Percentiles rank a stretch among this genome's conserved stretches.
phyloP scores from a whole-genome alignment of 2,113 vertebrate genomes.

The Otus sunia region DNA sequence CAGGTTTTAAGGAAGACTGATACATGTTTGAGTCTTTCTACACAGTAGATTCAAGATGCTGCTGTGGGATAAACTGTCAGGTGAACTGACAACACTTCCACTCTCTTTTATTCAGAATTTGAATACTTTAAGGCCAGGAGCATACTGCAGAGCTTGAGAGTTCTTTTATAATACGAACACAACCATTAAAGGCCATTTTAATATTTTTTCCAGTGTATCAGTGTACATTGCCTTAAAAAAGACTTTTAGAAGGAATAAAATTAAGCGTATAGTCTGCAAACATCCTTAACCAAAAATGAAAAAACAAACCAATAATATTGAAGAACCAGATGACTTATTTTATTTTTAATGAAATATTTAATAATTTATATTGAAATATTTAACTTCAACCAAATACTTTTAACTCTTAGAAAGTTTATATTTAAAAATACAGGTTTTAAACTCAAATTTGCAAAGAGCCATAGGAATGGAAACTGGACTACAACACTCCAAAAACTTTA shows the following conservation, averaged over 20 bases:
- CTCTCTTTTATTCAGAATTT: background rate
- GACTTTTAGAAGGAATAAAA: background rate
- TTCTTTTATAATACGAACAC: background rate
- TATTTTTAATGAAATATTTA: background rate
- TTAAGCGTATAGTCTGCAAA: background rate
- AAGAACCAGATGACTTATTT: background rate
- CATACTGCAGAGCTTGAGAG: background rate
- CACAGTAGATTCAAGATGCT: background rate
- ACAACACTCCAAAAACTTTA: background rate
- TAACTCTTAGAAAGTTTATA: background rate
- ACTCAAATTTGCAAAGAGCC: background rate
- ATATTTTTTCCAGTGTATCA: background rate
- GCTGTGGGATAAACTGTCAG: background rate
- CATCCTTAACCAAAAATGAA: background rate
- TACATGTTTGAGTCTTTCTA: background rate
- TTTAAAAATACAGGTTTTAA: background rate
- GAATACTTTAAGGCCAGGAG: background rate
- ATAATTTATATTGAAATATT: background rate
- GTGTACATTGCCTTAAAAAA: background rate
- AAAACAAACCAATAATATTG: background rate
- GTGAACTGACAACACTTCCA: background rate
- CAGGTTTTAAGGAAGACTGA: background rate
- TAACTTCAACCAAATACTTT: background rate
- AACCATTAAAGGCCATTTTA: background rate
- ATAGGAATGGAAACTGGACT: background rate